phyloP scores from a whole-genome alignment of 2,888 invertebrate genomes.

The Oscheius myriophilus region DNA sequence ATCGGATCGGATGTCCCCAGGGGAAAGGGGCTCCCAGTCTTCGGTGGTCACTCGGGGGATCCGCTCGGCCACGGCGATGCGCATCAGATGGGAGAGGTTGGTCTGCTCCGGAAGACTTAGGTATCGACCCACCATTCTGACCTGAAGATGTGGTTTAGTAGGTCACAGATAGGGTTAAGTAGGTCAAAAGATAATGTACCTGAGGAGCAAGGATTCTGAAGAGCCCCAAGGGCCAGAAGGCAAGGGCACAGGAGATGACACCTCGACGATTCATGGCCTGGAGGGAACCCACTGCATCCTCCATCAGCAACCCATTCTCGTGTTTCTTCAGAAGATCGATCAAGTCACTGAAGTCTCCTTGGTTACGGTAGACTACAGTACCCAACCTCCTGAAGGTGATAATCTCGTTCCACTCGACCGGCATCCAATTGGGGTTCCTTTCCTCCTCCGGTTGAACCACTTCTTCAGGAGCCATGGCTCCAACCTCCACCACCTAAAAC shows the following conservation, averaged over 20 bases:
- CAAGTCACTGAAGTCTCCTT: background rate
- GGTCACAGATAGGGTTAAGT: background rate
- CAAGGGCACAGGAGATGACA: conserved; percentile 3
- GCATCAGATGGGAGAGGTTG: conserved; percentile 16
- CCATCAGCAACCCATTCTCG: conserved; percentile 6
- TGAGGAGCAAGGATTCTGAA: conserved; percentile 22
- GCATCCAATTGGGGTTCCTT: conserved; percentile 14
- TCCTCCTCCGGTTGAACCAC: background rate
- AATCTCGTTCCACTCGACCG: conserved; percentile 19
- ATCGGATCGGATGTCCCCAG: conserved; percentile 24
- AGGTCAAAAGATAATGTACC: background rate
- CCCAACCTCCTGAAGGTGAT: conserved; percentile 4
- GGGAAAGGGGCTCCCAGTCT: conserved; percentile 19
- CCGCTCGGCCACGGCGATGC: conserved; percentile 3
- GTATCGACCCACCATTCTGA: conserved; percentile 14
- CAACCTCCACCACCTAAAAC: background rate
- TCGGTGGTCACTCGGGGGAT: conserved; percentile 9
- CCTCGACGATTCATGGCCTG: background rate
- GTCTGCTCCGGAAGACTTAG: conserved; percentile 9
- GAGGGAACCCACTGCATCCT: conserved; percentile 4
- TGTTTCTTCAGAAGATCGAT: conserved; percentile 1
- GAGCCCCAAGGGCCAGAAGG: conserved; percentile 16
- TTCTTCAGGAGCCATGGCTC: background rate
- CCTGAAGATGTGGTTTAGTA: conserved; percentile 4
- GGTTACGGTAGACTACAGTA: too few relatives aligned